Evolutionary conservation across 2,888 invertebrate genomes (phyloP).

Genomic region (Metopia argyrocephala): DNA sequence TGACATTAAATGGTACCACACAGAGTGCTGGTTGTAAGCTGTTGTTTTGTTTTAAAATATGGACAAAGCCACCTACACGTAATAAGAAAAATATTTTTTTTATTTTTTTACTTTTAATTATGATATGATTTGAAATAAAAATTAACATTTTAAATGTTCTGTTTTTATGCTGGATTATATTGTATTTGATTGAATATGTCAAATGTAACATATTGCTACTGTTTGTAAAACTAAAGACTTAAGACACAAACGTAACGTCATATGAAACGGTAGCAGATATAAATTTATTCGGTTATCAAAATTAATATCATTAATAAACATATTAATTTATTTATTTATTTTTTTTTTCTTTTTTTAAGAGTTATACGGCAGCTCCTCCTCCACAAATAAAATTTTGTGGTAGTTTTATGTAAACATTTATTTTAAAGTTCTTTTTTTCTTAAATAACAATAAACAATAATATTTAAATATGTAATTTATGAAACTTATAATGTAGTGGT

Average conservation of each 20-base stretch:
- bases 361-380: too few species aligned
- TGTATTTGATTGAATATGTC: background rate
- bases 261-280: background rate
- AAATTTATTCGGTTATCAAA: too few species aligned
- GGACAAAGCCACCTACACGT: background rate
- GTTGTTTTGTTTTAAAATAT: background rate
- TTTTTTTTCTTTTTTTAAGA: too few species aligned
- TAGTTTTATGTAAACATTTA: too few species aligned
- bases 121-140: background rate
- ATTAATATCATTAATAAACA: too few species aligned
- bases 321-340: too few species aligned
- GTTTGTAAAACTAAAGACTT: background rate
- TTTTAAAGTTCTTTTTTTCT: too few species aligned
- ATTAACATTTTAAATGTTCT: background rate
- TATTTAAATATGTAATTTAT: too few species aligned
- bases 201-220: background rate
- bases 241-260: background rate
- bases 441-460: too few species aligned
- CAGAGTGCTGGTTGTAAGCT: background rate
- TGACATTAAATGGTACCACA: conserved; percentile 39
- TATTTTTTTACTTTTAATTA: background rate
- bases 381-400: too few species aligned
- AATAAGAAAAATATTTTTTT: background rate
- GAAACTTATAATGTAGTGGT: too few species aligned
- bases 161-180: background rate